These are phyloP conservation scores for Macaca fascicularis DNA, from an alignment of 2,113 vertebrate genomes.

Conservation along the genomic window DNA sequence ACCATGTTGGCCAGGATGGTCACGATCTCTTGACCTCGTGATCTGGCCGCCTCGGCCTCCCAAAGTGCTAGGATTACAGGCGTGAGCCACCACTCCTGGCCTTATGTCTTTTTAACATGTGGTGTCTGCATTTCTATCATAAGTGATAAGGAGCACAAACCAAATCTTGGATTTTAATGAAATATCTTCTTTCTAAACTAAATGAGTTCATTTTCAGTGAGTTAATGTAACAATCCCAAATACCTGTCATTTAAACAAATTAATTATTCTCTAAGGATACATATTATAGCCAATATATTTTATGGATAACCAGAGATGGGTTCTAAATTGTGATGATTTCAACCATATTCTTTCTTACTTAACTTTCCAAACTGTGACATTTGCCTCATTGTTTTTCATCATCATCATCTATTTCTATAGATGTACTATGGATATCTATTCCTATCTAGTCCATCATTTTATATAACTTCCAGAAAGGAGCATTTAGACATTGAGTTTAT, in stretches of 20 bases:
- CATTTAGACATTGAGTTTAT: background rate
- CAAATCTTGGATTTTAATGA: background rate
- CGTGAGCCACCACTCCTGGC: no score
- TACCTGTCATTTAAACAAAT: background rate
- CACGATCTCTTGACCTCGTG: no score
- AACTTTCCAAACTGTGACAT: background rate
- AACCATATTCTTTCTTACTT: background rate
- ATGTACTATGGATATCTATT: no score
- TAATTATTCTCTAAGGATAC: background rate
- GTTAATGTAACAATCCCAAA: background rate
- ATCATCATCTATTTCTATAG: no score
- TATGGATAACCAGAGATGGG: background rate
- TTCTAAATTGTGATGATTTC: background rate
- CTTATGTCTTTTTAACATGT: background rate
- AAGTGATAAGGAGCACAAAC: background rate
- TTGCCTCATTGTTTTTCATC: background rate
- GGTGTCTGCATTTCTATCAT: background rate
- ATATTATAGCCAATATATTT: background rate
- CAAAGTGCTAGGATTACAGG: no score
- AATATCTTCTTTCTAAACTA: background rate
- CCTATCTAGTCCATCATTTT: background rate
- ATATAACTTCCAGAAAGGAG: background rate
- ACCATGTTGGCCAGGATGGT: no score
- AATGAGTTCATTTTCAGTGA: background rate
- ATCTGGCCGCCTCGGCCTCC: rapidly evolving